Percentiles rank a stretch among this genome's conserved stretches.
phyloP scores from a whole-genome alignment of 2,113 vertebrate species.

The Colossoma macropomum region DNA sequence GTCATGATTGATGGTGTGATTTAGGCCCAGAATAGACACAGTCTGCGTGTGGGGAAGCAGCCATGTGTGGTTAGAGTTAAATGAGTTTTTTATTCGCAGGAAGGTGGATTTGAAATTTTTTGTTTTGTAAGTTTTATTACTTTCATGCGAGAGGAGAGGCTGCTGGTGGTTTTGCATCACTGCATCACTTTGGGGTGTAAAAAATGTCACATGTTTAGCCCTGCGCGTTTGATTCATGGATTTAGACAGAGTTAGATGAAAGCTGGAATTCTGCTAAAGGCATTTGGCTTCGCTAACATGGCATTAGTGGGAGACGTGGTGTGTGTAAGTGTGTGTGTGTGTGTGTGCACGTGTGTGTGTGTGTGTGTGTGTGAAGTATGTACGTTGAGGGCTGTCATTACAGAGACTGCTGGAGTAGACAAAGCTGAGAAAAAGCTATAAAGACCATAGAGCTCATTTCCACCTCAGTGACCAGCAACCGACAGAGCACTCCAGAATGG shows the following conservation, averaged over 20 bases:
- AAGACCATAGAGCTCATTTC: neutral
- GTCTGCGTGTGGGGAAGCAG: neutral
- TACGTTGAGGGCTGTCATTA: neutral
- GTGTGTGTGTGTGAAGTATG: slow-evolving; percentile 2
- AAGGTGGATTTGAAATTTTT: neutral
- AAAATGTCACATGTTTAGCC: slow-evolving; percentile 22
- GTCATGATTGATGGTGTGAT: neutral
- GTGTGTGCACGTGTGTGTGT: slow-evolving; percentile 9
- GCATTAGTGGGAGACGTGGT: slow-evolving; percentile 42
- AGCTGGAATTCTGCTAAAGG: slow-evolving; percentile 24
- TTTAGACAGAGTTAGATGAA: slow-evolving; percentile 23
- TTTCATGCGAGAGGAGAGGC: neutral
- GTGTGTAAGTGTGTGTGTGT: slow-evolving; percentile 20
- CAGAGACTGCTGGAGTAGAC: neutral
- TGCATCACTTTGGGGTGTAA: neutral
- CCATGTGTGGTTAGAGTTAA: neutral
- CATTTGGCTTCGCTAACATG: slow-evolving; percentile 35
- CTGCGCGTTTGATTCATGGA: slow-evolving; percentile 26
- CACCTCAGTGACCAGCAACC: neutral
- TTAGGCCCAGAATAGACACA: neutral
- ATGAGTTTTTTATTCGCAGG: neutral
- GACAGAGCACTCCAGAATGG: no score
- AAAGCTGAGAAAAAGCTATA: neutral
- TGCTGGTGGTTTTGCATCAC: neutral
- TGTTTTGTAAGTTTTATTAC: neutral